phyloP scores from a whole-genome alignment of 1,140 invertebrate species.

The Pectinophora gossypiella region DNA sequence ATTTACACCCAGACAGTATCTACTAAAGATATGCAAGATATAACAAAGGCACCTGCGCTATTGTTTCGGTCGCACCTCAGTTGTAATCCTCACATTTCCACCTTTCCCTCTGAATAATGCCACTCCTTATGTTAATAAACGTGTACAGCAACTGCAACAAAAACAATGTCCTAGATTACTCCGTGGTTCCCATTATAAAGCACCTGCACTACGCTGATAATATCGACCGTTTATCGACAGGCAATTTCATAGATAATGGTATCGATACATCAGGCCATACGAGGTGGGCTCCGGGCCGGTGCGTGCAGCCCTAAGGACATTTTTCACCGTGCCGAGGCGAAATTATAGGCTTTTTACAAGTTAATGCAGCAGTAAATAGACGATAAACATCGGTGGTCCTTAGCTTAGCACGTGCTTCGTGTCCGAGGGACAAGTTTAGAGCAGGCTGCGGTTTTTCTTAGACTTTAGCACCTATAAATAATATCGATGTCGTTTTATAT shows the following conservation, averaged over 20 bases:
- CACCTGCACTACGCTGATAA: constrained; percentile 3
- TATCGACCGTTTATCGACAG: constrained; percentile 12
- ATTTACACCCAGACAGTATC: too few species aligned
- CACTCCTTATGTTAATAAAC: background rate
- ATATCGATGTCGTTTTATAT: too few species aligned
- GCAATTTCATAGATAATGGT: constrained; percentile 22
- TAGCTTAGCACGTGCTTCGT: constrained; percentile 36
- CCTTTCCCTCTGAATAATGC: background rate
- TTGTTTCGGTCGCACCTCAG: background rate
- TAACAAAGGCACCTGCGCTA: too few species aligned
- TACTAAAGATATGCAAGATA: too few species aligned
- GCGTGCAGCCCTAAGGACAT: constrained; percentile 39
- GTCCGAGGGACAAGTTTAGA: constrained; percentile 17
- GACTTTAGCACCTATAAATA: too few species aligned
- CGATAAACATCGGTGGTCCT: constrained; percentile 42
- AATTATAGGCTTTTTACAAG: constrained; percentile 60
- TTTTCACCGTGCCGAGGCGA: constrained; percentile 43
- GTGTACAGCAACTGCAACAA: background rate
- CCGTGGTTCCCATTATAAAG: background rate
- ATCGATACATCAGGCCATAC: constrained; percentile 15
- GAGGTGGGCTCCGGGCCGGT: constrained; percentile 10
- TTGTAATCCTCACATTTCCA: background rate
- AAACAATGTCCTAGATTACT: background rate
- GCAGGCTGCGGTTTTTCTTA: background rate
- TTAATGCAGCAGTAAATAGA: constrained; percentile 51